A percentile compares a stretch with the other conserved stretches of the same genome.
These are phyloP conservation scores for Grapholita molesta DNA, from an alignment of 1,140 invertebrate genomes.

Conservation along the genomic window DNA sequence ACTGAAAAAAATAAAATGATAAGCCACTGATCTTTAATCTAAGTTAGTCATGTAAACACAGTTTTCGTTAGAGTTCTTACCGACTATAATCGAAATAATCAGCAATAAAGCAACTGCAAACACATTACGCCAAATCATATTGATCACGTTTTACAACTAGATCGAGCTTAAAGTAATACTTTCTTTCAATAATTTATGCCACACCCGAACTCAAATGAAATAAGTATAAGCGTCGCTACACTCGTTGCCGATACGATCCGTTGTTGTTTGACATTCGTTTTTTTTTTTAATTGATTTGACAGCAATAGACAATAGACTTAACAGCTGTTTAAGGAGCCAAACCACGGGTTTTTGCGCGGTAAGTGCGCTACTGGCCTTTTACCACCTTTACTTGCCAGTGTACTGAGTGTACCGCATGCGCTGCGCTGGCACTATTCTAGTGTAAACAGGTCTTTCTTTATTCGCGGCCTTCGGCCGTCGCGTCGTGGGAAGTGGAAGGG, in stretches of 20 bases:
- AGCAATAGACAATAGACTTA: background rate
- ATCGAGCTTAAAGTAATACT: background rate
- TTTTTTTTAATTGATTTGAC: background rate
- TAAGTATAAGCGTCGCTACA: background rate
- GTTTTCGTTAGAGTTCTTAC: background rate
- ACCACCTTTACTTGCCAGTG: no score
- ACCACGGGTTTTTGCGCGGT: no score
- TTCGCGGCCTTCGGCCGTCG: background rate
- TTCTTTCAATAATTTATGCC: background rate
- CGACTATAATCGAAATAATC: background rate
- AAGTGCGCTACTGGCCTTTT: no score
- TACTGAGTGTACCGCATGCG: no score
- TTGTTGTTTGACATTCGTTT: background rate
- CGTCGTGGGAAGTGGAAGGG: background rate
- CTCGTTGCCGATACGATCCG: background rate
- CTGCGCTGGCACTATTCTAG: background rate
- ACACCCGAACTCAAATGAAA: background rate
- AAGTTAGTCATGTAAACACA: background rate
- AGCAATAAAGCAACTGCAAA: background rate
- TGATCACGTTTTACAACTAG: background rate
- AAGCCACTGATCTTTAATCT: background rate
- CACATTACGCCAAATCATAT: background rate
- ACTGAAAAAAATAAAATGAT: slow-evolving; percentile 70
- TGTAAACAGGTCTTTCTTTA: background rate
- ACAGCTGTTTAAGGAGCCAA: no score